Base-by-base conservation (phyloP, 2,113 vertebrate species). In the Blennius ocellaris region DNA sequence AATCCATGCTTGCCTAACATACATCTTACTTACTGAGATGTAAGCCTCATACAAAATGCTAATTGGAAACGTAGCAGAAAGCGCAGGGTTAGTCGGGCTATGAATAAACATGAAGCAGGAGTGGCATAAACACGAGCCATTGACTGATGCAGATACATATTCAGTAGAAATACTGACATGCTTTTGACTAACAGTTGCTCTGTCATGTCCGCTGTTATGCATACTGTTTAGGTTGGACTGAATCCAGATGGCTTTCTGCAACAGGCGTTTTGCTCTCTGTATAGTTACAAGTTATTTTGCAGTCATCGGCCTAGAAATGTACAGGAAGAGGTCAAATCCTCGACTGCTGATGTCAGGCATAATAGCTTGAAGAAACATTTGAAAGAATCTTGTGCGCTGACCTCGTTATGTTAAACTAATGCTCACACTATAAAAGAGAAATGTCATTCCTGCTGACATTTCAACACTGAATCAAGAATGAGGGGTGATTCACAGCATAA, bases 31-130 rank as follows among this genome's bases (percentile, higher is more conserved):
- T 73, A 80, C 36, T 73, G 59, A 66, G 72, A 57, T 83, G 53
- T 49, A 17, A 17, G 61, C 69, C 69, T 63, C 69, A 15, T 30
- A 38, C 40, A 70, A 84, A 86, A 85, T 64, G 80, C 74, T 82
- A 81, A 87, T 84, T 73, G 72, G 57, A 71, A 55, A 78, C 73
- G 69, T 43, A 74, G 57, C 78, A 66, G 53, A 76, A 56, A 66
- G 82, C 79, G 58, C 66, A 64, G 76, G 72, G 79, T 75, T 84
- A 81, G 88, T 79, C 71, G 76, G 40, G 6, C 1, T 54, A 78
- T 91, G 73, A 86, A 90, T 85, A 87, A 86, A 87, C 76, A 87
- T 82, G 69, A 85, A 66, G n/a, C 39, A 62, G 58, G 17, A 82
- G 69, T 69, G 77, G 83, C 76, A 83, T 73, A 68, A 84, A 80